Evolutionary conservation across 2,113 vertebrate species (phyloP).

Genomic region (Tiliqua scincoides): DNA sequence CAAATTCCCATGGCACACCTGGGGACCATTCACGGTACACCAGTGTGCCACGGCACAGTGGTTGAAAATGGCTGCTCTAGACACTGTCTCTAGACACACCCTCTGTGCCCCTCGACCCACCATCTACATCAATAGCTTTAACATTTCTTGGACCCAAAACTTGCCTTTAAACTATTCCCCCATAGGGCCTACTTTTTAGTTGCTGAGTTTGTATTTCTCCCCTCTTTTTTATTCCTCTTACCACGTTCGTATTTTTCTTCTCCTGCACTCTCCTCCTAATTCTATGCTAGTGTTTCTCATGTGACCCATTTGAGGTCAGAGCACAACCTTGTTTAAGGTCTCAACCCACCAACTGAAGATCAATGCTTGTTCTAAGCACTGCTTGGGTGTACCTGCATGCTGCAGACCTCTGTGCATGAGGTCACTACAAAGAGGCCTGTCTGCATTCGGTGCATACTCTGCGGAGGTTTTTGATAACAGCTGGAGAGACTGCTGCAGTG

Average conservation of each 20-base stretch:
- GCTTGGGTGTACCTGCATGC: neutral
- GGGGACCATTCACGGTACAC: no score
- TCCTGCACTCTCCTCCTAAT: no score
- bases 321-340: neutral
- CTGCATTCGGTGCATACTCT: neutral
- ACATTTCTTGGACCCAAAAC: neutral
- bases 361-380: neutral
- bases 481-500: slow-evolving; percentile 51
- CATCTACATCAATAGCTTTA: no score
- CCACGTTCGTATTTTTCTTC: no score
- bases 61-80: no score
- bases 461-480: slow-evolving; percentile 11
- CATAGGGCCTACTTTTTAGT: neutral
- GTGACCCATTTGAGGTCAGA: neutral
- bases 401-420: slow-evolving; percentile 28
- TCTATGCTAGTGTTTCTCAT: neutral
- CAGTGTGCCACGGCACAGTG: no score
- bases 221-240: no score
- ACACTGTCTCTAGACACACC: no score
- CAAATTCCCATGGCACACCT: no score
- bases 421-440: neutral
- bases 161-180: neutral
- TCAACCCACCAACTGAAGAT: neutral
- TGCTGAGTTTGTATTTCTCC: no score
- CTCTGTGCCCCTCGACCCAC: no score